Conservation (phyloP, 2,113 vertebrate genomes). For the Thinocorus orbignyianus region DNA sequence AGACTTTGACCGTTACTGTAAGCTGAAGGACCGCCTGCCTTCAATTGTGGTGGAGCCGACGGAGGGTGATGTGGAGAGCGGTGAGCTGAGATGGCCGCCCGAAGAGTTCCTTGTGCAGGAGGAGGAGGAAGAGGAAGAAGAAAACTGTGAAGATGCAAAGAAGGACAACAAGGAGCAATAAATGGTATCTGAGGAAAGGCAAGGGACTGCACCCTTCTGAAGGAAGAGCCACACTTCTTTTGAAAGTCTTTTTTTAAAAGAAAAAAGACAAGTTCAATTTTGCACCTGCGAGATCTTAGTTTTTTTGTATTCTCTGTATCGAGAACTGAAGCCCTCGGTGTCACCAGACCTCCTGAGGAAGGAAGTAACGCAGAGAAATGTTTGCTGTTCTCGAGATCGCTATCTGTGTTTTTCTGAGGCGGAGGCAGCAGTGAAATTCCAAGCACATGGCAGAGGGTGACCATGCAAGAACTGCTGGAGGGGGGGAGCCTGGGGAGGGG, state of each 20-base stretch:
- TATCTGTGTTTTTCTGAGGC: slow-evolving; percentile 67
- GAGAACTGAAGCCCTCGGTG: slow-evolving; percentile 72
- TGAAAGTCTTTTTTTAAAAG: slow-evolving; percentile 68
- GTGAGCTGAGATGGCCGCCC: slow-evolving; percentile 96
- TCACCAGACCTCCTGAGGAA: slow-evolving; percentile 76
- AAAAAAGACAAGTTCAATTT: slow-evolving; percentile 74
- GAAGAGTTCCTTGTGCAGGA: slow-evolving; percentile 93
- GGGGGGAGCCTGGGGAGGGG: slow-evolving; percentile 23
- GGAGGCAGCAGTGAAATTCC: slow-evolving; percentile 62
- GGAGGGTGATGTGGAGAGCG: slow-evolving; percentile 94
- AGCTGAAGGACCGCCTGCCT: slow-evolving; percentile 94
- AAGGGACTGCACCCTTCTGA: slow-evolving; percentile 65
- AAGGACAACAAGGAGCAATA: slow-evolving; percentile 83
- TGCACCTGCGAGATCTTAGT: slow-evolving; percentile 79
- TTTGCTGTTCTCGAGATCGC: slow-evolving; percentile 68
- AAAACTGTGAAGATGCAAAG: slow-evolving; percentile 74
- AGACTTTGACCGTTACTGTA: slow-evolving; percentile 94
- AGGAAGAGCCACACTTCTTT: slow-evolving; percentile 60
- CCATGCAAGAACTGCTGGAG: slow-evolving; percentile 19
- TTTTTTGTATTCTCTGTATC: slow-evolving; percentile 70
- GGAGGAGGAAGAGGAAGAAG: slow-evolving; percentile 80
- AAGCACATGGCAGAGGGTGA: slow-evolving; percentile 42
- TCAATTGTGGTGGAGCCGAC: slow-evolving; percentile 96
- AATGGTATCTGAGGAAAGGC: slow-evolving; percentile 46
- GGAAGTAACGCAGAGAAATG: slow-evolving; percentile 70